phyloP scores from a whole-genome alignment of 2,888 invertebrate genomes.

The Harpagoxenus sublaevis region DNA sequence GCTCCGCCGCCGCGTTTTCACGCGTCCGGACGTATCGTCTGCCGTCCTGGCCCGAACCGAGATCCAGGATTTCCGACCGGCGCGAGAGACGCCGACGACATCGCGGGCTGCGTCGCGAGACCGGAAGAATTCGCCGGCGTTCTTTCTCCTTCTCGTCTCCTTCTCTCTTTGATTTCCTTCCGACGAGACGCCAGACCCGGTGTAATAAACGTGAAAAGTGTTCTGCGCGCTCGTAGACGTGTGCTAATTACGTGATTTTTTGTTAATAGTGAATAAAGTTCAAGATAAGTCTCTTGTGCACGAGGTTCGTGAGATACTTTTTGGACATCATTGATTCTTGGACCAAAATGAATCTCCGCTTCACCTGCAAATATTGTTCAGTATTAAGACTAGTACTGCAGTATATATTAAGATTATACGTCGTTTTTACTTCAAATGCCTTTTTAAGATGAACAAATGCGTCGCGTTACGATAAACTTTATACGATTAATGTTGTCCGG shows the following conservation, averaged over 20 bases:
- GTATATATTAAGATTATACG: too few species aligned
- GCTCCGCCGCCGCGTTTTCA: conserved; percentile 57
- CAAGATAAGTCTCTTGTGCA: background rate
- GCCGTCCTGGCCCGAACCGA: conserved; percentile 76
- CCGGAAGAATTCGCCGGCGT: conserved; percentile 39
- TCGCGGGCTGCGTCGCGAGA: conserved; percentile 62
- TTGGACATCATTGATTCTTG: too few species aligned
- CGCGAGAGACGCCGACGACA: conserved; percentile 68
- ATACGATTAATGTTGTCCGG: background rate
- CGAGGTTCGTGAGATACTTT: too few species aligned
- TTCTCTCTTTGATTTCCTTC: conserved; percentile 6
- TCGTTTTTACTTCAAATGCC: background rate
- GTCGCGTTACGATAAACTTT: background rate
- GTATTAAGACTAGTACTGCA: too few species aligned
- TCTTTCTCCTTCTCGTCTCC: conserved; percentile 29
- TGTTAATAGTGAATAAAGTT: conserved; percentile 27
- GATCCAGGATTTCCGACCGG: conserved; percentile 79
- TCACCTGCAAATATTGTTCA: too few species aligned
- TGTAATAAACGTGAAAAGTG: conserved; percentile 35
- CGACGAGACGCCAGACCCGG: background rate
- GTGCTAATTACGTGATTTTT: conserved; percentile 34
- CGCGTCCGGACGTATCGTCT: conserved; percentile 76
- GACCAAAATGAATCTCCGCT: too few species aligned
- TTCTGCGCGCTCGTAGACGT: background rate
- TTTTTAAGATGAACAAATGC: background rate